Evolutionary conservation across 1,140 invertebrate species (phyloP), one percentile per base, ranked within the genome.

Genomic region (Heliconius congener): DNA sequence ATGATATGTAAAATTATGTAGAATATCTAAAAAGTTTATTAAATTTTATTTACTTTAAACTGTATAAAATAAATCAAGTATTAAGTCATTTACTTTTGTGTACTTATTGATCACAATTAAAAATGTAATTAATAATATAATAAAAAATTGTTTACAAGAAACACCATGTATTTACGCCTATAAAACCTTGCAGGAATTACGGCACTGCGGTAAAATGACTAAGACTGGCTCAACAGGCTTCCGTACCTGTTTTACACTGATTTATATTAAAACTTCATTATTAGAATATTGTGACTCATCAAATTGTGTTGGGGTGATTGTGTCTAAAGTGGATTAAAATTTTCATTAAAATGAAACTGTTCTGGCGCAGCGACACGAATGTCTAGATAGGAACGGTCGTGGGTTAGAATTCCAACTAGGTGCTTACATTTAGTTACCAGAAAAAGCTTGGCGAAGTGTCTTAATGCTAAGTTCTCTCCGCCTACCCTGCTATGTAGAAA

Each of bases 161-260:
- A 71, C 60, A 27, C 13, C 19, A 57, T 55, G 16, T 5, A 72
- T 37, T 46, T 72, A 37, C 1, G 16, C 27, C 37, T 73, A 30
- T 60, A 66, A 66, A 66, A 66, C 27, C 60, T 66, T 66, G 60
- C 27, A 13, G 23, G 27, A 84, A 87, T 80, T 78, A 79, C 87
- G 84, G 85, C 87, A 90, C 75, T 90, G 88, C 88, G 86, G 86
- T 81, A 83, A 84, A 84, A 87, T 90, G 86, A 88, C 87, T 87
- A 75, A 37, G 46, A 75, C 73, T 74, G 74, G 50, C 71, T 78
- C 76, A 73, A 78, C 71, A 78, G 76, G 76, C 76, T 73, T 78
- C 50, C 60, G 19, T 66, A 66, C 60, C 60, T 66, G 9, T 78
- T 78, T 78, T 46, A 78, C 50, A 78, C 50, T 37, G 50, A 27